Percentiles rank a stretch among this genome's conserved stretches.
These are phyloP conservation scores for Drosophila littoralis DNA, from an alignment of 1,140 invertebrate species.

Conservation along the genomic window DNA sequence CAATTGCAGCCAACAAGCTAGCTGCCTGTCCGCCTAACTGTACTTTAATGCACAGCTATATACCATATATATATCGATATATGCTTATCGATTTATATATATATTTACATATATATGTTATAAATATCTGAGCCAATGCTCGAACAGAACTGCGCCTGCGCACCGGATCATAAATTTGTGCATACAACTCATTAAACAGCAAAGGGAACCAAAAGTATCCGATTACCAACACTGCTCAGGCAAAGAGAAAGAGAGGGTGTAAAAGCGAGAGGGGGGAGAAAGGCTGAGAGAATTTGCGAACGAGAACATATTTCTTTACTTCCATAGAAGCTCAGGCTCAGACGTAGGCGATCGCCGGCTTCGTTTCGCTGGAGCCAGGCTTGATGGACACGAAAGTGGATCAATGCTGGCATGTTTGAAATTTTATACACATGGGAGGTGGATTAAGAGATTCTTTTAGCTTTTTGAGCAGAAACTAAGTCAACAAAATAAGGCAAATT, in stretches of 20 bases:
- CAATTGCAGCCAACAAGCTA: slow-evolving; percentile 38
- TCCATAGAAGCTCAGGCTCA: slow-evolving; percentile 47
- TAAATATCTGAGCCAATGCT: slow-evolving; percentile 31
- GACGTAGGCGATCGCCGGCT: slow-evolving; percentile 17
- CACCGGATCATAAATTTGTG: slow-evolving; percentile 84
- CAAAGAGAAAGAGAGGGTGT: slow-evolving; percentile 2
- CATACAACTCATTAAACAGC: slow-evolving; percentile 83
- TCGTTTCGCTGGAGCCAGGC: slow-evolving; percentile 8
- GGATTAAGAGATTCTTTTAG: slow-evolving; percentile 73
- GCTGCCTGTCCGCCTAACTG: slow-evolving; percentile 49
- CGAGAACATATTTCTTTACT: slow-evolving; percentile 36
- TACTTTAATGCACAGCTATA: slow-evolving; percentile 20
- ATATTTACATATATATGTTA: neutral
- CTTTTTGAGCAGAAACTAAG: slow-evolving; percentile 36
- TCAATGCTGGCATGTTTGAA: slow-evolving; percentile 78
- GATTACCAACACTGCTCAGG: slow-evolving; percentile 54
- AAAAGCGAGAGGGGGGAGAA: slow-evolving; percentile 2
- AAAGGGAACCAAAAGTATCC: slow-evolving; percentile 82
- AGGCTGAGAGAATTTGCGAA: slow-evolving; percentile 2
- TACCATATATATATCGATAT: slow-evolving; percentile 8
- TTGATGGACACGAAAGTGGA: slow-evolving; percentile 81
- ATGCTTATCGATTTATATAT: slow-evolving; percentile 3
- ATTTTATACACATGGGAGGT: slow-evolving; percentile 78
- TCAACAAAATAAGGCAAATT: slow-evolving; percentile 34
- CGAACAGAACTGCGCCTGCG: slow-evolving; percentile 80